A percentile compares a stretch with the other conserved stretches of the same genome.
These are phyloP conservation scores for Chydorus sphaericus DNA, from an alignment of 2,888 invertebrate genomes.

Conservation along the genomic window DNA sequence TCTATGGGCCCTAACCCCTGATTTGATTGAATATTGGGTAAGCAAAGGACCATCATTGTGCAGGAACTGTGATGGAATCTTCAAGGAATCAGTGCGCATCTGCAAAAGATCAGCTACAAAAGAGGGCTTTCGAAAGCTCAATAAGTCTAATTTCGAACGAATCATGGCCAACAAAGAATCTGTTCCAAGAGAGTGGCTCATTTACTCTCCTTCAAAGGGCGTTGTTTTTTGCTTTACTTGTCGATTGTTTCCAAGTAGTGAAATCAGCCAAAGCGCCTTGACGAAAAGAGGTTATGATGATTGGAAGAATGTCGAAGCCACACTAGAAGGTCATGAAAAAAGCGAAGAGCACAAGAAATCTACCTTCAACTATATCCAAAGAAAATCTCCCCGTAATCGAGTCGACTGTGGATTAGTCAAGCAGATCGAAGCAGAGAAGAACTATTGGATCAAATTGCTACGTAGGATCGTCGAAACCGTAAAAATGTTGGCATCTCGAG, in stretches of 20 bases:
- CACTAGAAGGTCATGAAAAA: not conserved
- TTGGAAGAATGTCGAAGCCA: not conserved
- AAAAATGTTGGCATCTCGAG: conserved; percentile 21
- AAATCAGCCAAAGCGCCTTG: not conserved
- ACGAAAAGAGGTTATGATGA: not conserved
- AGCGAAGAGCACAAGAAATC: not conserved
- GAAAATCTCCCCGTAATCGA: not conserved
- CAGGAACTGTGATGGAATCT: conserved; percentile 2
- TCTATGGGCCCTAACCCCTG: not conserved
- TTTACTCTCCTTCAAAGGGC: not conserved
- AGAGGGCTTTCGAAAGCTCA: not conserved
- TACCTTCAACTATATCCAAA: not conserved
- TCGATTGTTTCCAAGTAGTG: not conserved
- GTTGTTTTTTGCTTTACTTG: conserved; percentile 1
- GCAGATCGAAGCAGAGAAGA: conserved; percentile 16
- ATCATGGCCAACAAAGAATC: not conserved
- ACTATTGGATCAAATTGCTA: conserved; percentile 23
- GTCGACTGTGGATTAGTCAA: conserved; percentile 1
- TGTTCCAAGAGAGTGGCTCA: not conserved
- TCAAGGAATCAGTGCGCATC: not conserved
- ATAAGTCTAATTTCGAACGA: not conserved
- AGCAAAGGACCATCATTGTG: not conserved
- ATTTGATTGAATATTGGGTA: not conserved
- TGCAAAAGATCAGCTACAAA: not conserved
- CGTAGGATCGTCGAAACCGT: conserved; percentile 22